Evolutionary conservation across 2,113 vertebrate genomes (phyloP).

Genomic region (Neolamprologus ventralis): DNA sequence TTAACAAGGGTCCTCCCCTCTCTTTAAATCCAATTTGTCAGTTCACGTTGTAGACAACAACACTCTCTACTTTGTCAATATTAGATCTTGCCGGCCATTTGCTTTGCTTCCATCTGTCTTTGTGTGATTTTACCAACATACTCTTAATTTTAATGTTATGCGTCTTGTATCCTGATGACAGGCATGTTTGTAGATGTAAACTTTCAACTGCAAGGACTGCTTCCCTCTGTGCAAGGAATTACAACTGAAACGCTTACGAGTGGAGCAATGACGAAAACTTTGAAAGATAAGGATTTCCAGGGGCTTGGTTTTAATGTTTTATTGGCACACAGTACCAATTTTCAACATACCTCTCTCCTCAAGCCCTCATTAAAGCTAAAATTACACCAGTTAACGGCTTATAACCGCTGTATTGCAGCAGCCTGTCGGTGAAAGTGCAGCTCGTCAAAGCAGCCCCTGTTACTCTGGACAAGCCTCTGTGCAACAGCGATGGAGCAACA

Average conservation of each 20-base stretch:
- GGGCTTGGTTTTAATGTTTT: slow-evolving; percentile 56
- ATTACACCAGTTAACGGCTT: slow-evolving; percentile 64
- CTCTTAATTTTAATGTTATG: background rate
- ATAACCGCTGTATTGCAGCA: slow-evolving; percentile 41
- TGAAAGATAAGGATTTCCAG: slow-evolving; percentile 39
- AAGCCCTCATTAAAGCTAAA: slow-evolving; percentile 63
- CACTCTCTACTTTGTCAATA: background rate
- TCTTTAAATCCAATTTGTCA: background rate
- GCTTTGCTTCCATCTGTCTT: background rate
- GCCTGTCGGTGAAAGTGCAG: slow-evolving; percentile 34
- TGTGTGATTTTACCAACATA: background rate
- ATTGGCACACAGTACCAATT: slow-evolving; percentile 56
- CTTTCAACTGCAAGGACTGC: background rate
- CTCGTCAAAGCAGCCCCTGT: slow-evolving; percentile 11
- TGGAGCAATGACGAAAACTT: slow-evolving; percentile 2
- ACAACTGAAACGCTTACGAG: slow-evolving; percentile 7
- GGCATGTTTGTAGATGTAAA: background rate
- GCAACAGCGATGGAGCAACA: slow-evolving; percentile 12
- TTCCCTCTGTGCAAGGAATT: background rate
- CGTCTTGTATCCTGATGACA: background rate
- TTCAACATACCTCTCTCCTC: slow-evolving; percentile 60
- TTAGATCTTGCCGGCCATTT: background rate
- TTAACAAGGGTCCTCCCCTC: background rate
- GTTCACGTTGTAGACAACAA: background rate
- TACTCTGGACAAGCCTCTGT: slow-evolving; percentile 5